Conservation (phyloP, 1,140 invertebrate species). For the Diplogasteroides magnus region DNA sequence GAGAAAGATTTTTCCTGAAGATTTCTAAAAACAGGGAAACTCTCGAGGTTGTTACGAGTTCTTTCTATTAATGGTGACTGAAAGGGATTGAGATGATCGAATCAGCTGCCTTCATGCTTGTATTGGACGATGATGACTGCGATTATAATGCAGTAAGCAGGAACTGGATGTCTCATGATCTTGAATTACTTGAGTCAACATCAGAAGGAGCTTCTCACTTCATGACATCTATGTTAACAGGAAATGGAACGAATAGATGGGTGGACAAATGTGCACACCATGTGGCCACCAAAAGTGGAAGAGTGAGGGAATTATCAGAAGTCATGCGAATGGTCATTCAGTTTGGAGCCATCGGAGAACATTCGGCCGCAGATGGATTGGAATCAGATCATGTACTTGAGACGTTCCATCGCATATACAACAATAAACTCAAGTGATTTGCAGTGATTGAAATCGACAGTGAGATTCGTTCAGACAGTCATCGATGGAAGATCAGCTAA, state of each 20-base stretch:
- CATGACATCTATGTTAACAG: slow-evolving; percentile 67
- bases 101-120: slow-evolving; percentile 16
- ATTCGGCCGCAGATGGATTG: slow-evolving; percentile 67
- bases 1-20: slow-evolving; percentile 38
- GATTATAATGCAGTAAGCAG: no score
- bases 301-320: slow-evolving; percentile 68
- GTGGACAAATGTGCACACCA: slow-evolving; percentile 93
- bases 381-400: slow-evolving; percentile 38
- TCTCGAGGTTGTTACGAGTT: slow-evolving; percentile 34
- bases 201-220: slow-evolving; percentile 16
- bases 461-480: neutral
- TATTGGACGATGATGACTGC: slow-evolving; percentile 10
- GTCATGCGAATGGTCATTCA: slow-evolving; percentile 63
- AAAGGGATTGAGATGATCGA: slow-evolving; percentile 21
- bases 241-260: slow-evolving; percentile 89
- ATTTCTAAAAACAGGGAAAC: slow-evolving; percentile 29
- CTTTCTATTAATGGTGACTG: slow-evolving; percentile 31
- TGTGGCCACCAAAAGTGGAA: slow-evolving; percentile 93
- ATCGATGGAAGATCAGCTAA: slow-evolving; percentile 1
- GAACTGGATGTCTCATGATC: no score
- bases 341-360: slow-evolving; percentile 84
- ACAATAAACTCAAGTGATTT: slow-evolving; percentile 6
- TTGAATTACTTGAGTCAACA: neutral
- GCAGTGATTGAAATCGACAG: neutral
- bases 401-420: slow-evolving; percentile 37